A percentile compares a stretch with the other conserved stretches of the same genome.
Evolutionary conservation across 2,888 invertebrate species (phyloP).

Genomic region (Lepas anatifera): DNA sequence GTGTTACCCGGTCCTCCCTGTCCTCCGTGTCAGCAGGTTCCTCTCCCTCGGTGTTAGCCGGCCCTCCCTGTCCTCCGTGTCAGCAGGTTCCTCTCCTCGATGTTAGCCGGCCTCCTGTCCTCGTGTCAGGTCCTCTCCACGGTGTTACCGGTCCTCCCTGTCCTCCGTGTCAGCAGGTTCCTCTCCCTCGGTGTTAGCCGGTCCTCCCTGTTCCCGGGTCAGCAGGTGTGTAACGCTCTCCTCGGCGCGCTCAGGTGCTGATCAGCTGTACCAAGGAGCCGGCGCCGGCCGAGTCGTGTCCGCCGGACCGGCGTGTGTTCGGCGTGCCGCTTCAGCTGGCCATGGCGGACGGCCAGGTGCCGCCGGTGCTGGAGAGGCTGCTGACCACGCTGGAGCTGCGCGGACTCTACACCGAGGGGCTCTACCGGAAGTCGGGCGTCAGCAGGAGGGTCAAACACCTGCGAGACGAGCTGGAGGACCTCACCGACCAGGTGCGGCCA

Average conservation of each 20-base stretch:
- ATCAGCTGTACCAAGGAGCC: constrained; percentile 23
- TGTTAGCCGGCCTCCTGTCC: no score
- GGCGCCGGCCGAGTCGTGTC: constrained; percentile 20
- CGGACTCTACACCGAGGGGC: constrained; percentile 81
- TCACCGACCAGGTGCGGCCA: constrained; percentile 35
- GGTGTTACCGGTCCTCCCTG: no score
- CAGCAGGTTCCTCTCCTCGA: no score
- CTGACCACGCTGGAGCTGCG: constrained; percentile 82
- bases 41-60: no score
- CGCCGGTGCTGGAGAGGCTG: constrained; percentile 73
- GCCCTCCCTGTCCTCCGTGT: no score
- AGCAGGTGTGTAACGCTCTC: no score
- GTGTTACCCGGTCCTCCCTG: no score
- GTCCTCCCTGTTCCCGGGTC: no score
- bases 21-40: no score
- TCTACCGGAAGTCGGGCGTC: constrained; percentile 75
- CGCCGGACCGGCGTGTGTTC: constrained; percentile 47
- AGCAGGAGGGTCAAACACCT: constrained; percentile 35
- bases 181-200: no score
- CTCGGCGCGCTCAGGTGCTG: constrained; percentile 41
- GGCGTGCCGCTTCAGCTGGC: constrained; percentile 64
- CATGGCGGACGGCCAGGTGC: constrained; percentile 47
- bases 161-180: no score
- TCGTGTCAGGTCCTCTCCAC: no score
- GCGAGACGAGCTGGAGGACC: constrained; percentile 33